Evolutionary conservation across 2,113 vertebrate species (phyloP), one percentile per base, ranked within the genome.

Genomic region (Chionis minor): DNA sequence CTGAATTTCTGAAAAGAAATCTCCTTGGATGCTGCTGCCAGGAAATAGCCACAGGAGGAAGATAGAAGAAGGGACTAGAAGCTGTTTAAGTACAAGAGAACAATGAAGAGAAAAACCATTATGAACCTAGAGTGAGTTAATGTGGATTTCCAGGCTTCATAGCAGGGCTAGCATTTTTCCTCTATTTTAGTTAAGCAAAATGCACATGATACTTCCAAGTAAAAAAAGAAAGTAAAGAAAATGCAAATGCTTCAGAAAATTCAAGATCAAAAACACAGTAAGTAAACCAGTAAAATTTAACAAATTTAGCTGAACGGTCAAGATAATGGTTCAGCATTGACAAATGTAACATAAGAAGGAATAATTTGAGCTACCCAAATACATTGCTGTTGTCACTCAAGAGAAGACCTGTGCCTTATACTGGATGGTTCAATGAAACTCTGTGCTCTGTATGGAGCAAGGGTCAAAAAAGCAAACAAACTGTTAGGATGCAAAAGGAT

Each of bases 391-490:
- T 87, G 92, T 89, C 89, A 87, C 40, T 82, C 58, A 89, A 38
- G 28, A 56, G 71, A 82, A 87, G 81, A 87, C 65, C 56, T 87
- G 62, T 95, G 83, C n/a, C 61, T 91, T 87, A 65, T 66, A 20
- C 54, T 61, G 33, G 54, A 42, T 65, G 49, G 84, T 82, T 91
- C 95, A 91, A 40, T 70, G 66, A 70, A 96, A 87, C 14, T 61
- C 52, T 87, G 16, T 92, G 44, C 62, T 85, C 32, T 72, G 24
- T 69, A 32, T 54, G 51, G 83, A 92, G 52, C 84, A 88, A 90
- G 63, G 67, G 55, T 93, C 85, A 94, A 88, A 90, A 82, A 75
- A 81, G 21, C 61, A 89, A 84, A 22, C 33, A 94, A 92, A 94
- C 27, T 67, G 74, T 85, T 88, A 72, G 61, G 58, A 77, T 62